phyloP scores from a whole-genome alignment of 1,140 invertebrate genomes.

The Venustaconcha ellipsiformis region DNA sequence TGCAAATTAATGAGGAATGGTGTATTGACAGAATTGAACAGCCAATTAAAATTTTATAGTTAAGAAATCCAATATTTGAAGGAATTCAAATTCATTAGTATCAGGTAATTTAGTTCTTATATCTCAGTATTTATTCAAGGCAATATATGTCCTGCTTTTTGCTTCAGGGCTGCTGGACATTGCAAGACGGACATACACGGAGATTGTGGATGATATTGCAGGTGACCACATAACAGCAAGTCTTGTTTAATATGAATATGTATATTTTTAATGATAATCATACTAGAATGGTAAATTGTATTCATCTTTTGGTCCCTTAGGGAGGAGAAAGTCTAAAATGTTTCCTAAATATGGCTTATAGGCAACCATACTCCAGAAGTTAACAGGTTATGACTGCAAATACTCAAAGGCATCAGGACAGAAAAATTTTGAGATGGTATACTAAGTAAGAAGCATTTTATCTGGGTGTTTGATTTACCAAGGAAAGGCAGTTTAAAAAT shows the following conservation, averaged over 20 bases:
- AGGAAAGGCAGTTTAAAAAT: no score
- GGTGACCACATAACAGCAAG: constrained; percentile 65
- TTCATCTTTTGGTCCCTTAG: no score
- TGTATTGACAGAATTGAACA: no score
- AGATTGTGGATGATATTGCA: constrained; percentile 76
- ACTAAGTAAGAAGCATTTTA: no score
- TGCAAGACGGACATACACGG: constrained; percentile 66
- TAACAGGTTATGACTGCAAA: no score
- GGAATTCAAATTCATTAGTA: background rate
- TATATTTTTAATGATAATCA: background rate
- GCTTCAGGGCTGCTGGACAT: constrained; percentile 63
- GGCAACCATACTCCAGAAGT: no score
- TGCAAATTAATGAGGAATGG: no score
- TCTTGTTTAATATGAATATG: background rate
- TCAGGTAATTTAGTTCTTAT: constrained; percentile 3
- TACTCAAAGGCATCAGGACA: no score
- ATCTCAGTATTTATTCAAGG: constrained; percentile 2
- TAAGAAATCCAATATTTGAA: background rate
- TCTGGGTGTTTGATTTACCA: no score
- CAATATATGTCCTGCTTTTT: constrained; percentile 18
- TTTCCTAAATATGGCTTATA: no score
- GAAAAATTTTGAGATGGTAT: no score
- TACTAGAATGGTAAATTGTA: background rate
- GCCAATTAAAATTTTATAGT: background rate
- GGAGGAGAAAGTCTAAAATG: no score